Percentiles rank a stretch among this genome's conserved stretches.
These are phyloP conservation scores for Tryphoninae sp. DNA, from an alignment of 2,888 invertebrate genomes.

Conservation along the genomic window DNA sequence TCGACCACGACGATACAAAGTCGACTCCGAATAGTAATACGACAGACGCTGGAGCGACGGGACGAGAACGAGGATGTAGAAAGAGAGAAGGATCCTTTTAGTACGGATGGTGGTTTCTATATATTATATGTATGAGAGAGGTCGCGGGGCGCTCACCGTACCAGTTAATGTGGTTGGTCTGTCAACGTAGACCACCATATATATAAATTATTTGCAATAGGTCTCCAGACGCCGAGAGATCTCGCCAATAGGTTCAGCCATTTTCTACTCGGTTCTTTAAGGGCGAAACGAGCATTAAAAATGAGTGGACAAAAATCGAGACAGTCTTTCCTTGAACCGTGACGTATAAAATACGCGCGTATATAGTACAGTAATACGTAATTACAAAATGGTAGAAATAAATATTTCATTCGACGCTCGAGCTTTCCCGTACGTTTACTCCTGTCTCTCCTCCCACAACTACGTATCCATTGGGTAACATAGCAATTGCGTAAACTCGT, in stretches of 20 bases:
- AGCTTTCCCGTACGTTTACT: slow-evolving; percentile 14
- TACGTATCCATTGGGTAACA: not conserved
- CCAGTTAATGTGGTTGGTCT: slow-evolving; percentile 41
- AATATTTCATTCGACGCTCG: slow-evolving; percentile 66
- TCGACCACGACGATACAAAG: not conserved
- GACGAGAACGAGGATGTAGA: not conserved
- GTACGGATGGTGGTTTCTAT: slow-evolving; percentile 15
- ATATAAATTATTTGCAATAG: not conserved
- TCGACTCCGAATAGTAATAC: not conserved
- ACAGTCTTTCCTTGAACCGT: no score
- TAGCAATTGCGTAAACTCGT: slow-evolving; percentile 26
- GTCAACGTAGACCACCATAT: slow-evolving; percentile 5
- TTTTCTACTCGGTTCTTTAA: no score
- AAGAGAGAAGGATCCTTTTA: not conserved
- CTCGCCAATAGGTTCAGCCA: no score
- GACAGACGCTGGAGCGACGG: no score
- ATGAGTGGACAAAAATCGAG: no score
- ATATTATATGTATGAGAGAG: slow-evolving; percentile 7
- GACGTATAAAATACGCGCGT: no score
- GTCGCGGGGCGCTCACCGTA: slow-evolving; percentile 20
- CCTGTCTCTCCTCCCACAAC: not conserved
- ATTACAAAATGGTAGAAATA: slow-evolving; percentile 67
- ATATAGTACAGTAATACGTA: slow-evolving; percentile 53
- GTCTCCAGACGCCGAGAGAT: no score
- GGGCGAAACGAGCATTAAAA: no score